Conservation (phyloP, 2,113 vertebrate genomes). For the Leucoraja erinaceus region DNA sequence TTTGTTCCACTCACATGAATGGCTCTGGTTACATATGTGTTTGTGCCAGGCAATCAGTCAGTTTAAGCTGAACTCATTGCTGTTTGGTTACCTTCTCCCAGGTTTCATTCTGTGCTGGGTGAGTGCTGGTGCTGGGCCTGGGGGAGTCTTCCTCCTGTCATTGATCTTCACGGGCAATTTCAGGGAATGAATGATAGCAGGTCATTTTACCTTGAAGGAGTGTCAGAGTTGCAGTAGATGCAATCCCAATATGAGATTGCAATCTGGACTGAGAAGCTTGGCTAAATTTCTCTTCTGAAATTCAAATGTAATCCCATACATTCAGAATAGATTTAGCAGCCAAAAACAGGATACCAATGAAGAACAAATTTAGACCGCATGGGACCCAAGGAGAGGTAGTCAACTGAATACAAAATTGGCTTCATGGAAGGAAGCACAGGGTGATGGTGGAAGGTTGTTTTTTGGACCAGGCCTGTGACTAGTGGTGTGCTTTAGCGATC, state of each 20-base stretch:
- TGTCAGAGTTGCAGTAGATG: background rate
- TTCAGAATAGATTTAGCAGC: too few species aligned
- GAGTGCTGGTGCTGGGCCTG: background rate
- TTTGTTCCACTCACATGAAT: slow-evolving; percentile 22
- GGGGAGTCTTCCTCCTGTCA: background rate
- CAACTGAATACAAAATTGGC: too few species aligned
- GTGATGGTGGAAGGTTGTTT: too few species aligned
- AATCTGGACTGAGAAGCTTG: background rate
- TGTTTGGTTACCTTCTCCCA: background rate
- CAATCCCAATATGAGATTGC: background rate
- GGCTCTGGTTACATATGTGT: slow-evolving; percentile 19
- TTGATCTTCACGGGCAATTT: background rate
- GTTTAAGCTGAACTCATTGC: background rate
- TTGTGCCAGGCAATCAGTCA: slow-evolving; percentile 7
- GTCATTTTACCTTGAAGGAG: background rate
- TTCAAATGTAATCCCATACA: background rate
- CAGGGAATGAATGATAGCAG: background rate
- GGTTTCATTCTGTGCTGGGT: background rate
- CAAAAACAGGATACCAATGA: too few species aligned
- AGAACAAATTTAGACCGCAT: too few species aligned
- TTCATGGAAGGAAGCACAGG: too few species aligned
- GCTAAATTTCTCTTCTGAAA: background rate
- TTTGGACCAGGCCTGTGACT: too few species aligned
- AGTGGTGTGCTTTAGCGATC: too few species aligned
- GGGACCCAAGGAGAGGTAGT: too few species aligned